Evolutionary conservation across 2,888 invertebrate genomes (phyloP).

Genomic region (Cryptosula pallasiana): DNA sequence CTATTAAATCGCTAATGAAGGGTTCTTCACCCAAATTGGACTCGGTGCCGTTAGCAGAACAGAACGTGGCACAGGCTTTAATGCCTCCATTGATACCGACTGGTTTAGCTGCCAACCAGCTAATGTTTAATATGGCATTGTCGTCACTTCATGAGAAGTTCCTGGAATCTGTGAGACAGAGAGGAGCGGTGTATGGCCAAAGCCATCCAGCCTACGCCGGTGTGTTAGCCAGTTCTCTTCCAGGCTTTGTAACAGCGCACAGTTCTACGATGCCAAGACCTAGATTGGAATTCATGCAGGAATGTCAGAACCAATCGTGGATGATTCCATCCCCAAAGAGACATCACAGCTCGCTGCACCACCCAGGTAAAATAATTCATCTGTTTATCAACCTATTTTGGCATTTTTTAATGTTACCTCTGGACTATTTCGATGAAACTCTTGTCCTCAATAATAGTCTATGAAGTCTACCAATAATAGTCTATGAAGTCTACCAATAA

Average conservation of each 20-base stretch:
- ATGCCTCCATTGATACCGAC: not conserved
- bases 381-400: no score
- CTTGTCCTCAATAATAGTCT: no score
- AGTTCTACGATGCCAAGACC: not conserved
- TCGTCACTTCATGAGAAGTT: not conserved
- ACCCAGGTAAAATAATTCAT: no score
- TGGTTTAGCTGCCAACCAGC: not conserved
- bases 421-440: no score
- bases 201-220: constrained; percentile 11
- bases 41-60: not conserved
- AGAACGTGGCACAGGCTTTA: not conserved
- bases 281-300: not conserved
- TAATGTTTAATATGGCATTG: constrained; percentile 4
- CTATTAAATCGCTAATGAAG: not conserved
- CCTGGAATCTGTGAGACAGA: not conserved
- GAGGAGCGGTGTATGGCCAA: not conserved
- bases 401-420: no score
- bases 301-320: not conserved
- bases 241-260: not conserved
- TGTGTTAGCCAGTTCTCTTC: not conserved
- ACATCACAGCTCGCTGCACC: not conserved
- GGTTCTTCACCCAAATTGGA: not conserved
- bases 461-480: no score
- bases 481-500: no score
- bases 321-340: not conserved